Evolutionary conservation across 2,888 invertebrate species (phyloP), one percentile per base, ranked within the genome.

Genomic region (Tachina fera): DNA sequence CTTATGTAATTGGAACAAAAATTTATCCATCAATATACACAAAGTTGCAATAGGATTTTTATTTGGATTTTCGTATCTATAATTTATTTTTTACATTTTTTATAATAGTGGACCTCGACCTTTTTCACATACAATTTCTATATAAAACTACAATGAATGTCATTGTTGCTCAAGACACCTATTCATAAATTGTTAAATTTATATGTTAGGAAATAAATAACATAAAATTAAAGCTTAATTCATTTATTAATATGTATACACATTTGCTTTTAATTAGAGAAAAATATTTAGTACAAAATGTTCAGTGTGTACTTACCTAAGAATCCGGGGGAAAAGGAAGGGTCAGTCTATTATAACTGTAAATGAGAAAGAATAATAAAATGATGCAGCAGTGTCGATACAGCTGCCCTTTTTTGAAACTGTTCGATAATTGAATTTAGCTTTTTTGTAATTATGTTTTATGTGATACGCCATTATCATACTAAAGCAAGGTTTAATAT

Each of bases 21-120:
- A 92, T 92, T 90, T 91, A 91, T 91, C 90, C 92, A 92, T 91
- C 90, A 91, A 90, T 91, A 89, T 89, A 72, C 83, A 80, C 65
- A 85, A 90, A 89, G 87, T 90, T 90, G 22, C 70, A 74, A 84
- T 83, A 78, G 51, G 49, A 77, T 70, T n/a, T n/a, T n/a, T n/a
- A n/a, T n/a, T 86, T 83, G 63, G 19, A 67, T 80, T 83, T 58
- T 49, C n/a, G 22, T 61, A 43, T 22, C 68, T n/a, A 39, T 56
- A 58, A 13, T 22, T 67, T 14, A 58, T 14, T 63, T 76, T 47
- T 58, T 45, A 49, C 63, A 75, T 88, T 88, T 87, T 88, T 90
- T 87, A 87, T 88, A 89, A 90, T 90, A 91, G 90, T 93, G 92
- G 92, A 93, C 92, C 92, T 92, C 92, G 93, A 92, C 92, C 91